Base-by-base conservation (phyloP, 92 coral and sea anemone species). In the Umimayanthus kanabou region DNA sequence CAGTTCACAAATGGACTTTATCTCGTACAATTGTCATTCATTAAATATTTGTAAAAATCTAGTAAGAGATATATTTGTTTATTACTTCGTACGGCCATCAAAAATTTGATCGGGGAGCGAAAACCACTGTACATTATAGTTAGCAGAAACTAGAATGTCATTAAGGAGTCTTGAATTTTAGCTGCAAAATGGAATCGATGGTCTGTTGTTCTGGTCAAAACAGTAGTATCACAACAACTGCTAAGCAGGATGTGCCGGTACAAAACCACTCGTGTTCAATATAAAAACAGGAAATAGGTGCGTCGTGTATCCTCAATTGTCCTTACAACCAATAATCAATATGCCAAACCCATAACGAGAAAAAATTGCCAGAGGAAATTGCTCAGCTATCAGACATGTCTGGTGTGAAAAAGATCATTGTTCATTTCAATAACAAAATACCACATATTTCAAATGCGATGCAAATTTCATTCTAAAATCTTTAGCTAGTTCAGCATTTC, bases 241-340 rank as follows among this genome's bases (percentile, higher is more conserved):
- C 57, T 81, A 22, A 37, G 45, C 76, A 82, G 86, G 86, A 39
- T 42, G 42, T 29, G 45, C 18, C 1, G 73, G 66, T 25, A 66
- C 77, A 50, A 61, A 79, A 79, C 53, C 67, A 79, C 82, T 79
- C 47, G 57, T 49, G 4, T 50, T 79, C 67, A 29, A 25, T 79
- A 53, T 43, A 55, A 69, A 69, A 82, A 82, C 86, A 82, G 86
- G 86, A 82, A 82, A 82, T 82, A 82, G 77, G 86, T 77, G 86
- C 77, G 86, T 82, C 86, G 49, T 67, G 47, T 79, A 13, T 49
- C 15, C 11, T 25, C 53, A 79, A 79, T 53, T 79, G 82, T 79
- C 82, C 82, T 42, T 40, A 53, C 72, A 70, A 82, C 14, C 10
- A 66, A 82, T 39, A 70, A 82, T 6, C 10, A 66, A 82, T 39